These are phyloP conservation scores for Tetragnatha montana DNA, from an alignment of 2,888 invertebrate species.

Conservation along the genomic window DNA sequence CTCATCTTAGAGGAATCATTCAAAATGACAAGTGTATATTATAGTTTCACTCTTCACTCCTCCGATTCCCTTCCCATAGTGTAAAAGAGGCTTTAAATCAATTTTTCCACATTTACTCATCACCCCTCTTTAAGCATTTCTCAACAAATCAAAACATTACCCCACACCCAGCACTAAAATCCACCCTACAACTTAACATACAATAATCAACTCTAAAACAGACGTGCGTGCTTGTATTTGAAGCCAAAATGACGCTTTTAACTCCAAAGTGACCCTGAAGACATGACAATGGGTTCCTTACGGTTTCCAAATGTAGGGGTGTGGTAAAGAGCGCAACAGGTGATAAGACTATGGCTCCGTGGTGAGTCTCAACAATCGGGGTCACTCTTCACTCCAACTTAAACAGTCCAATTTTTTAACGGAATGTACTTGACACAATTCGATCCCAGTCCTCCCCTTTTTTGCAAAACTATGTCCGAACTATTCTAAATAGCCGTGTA, in stretches of 20 bases:
- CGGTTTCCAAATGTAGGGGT: slow-evolving; percentile 3
- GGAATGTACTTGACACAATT: slow-evolving; percentile 31
- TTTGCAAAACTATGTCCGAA: background rate
- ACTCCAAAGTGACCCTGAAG: background rate
- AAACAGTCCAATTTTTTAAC: slow-evolving; percentile 2
- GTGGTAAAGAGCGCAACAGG: background rate
- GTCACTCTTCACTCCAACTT: background rate
- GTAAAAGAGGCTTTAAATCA: too few relatives aligned
- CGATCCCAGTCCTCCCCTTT: background rate
- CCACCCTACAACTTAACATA: too few relatives aligned
- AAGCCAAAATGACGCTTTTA: background rate
- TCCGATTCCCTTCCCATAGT: too few relatives aligned
- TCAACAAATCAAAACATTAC: too few relatives aligned
- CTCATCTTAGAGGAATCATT: too few relatives aligned
- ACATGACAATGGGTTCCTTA: background rate
- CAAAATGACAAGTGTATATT: too few relatives aligned
- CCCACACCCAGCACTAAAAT: too few relatives aligned
- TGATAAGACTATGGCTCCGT: background rate
- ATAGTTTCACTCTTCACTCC: too few relatives aligned
- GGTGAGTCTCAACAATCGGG: background rate
- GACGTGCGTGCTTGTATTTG: background rate
- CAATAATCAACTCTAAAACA: too few relatives aligned
- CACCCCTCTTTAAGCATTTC: too few relatives aligned
- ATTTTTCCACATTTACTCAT: too few relatives aligned
- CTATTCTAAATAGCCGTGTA: background rate